Base-by-base conservation (phyloP, 2,113 vertebrate genomes). In the Nettapus auritus region DNA sequence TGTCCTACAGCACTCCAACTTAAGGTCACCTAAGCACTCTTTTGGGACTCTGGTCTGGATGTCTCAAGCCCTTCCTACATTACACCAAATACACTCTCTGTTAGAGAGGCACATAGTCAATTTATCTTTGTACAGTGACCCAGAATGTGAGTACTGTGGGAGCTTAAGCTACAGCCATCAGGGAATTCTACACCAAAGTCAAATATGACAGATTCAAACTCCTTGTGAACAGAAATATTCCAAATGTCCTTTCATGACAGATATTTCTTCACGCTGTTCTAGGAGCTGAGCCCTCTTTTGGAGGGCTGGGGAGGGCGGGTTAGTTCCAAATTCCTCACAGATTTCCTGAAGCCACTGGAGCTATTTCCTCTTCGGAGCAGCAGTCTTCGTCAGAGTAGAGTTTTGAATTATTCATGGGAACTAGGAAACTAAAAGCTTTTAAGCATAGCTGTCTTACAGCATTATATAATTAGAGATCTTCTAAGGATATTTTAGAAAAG, bases 221-320 rank as follows among this genome's bases (percentile, higher is more conserved):
- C 29, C 15, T 66, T 55, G 12, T 8, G 5, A 71, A 69, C 0
- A 66, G 7, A 90, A 74, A n/a, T 50, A 18, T 34, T 88, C 46
- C 38, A 76, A 68, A 64, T 53, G 21, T 70, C 22, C 29, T 87
- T 60, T 79, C n/a, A 62, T 4, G 4, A 62, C 36, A 36, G 50
- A 3, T 73, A 46, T 64, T 89, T 64, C 50, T 84, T 71, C 66
- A 64, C 9, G 8, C 4, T 13, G 12, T 9, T 67, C 6, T 73
- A 69, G 53, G 25, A 67, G 4, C 38, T 59, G 8, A 91, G 28
- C 0, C 3, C 6, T 11, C 60, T 33, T 38, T 8, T 59, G 36
- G 42, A 78, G 8, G 11, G 5, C 6, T 2, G 10, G 6, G 7
- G 26, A 40, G 50, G 50, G 19, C 2, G 2, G 5, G 3, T 38